Base-by-base conservation (phyloP, 2,113 vertebrate species). In the Urocitellus parryii region DNA sequence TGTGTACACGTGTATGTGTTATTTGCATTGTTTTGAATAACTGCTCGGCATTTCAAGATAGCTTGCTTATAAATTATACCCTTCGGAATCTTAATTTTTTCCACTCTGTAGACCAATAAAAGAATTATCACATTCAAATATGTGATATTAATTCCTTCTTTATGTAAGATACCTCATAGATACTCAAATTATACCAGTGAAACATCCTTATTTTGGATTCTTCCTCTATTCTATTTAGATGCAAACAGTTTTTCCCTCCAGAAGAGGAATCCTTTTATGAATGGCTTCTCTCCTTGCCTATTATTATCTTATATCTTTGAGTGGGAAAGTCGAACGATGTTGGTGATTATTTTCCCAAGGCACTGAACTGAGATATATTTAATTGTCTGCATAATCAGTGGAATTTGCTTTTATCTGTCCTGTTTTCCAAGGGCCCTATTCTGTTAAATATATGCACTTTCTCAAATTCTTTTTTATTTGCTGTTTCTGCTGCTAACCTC, bases 351-450 rank as follows among this genome's bases (percentile, higher is more conserved):
- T 92, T 97, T 95, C 68, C 56, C 16, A 68, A 61, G 86, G 45
- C 84, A 63, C 25, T 65, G 39, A 83, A 91, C 27, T 70, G 74
- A 48, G 39, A 94, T 87, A 58, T 87, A 92, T 91, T 93, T 95
- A 96, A 91, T 96, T 95, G 80, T 93, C 82, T 92, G 56, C 68
- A 85, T 58, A 88, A 96, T 91, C 79, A 88, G 77, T 92, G 93
- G 76, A 91, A 94, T 97, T 95, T 96, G 81, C 56, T 93, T 87
- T 90, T 45, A 94, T 81, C 76, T 32, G 0, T 91, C 81, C 68
- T 96, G 73, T 88, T 95, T 96, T 95, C 63, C 25, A 48, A 79
- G 78, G 77, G 42, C 58, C n/a, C 96, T 91, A 80, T 95, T 73
- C 87, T 90, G 48, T 85, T 95, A 87, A 97, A 74, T 84, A 80